phyloP scores from a whole-genome alignment of 2,888 invertebrate species.

The Tromatobia lineatoria region DNA sequence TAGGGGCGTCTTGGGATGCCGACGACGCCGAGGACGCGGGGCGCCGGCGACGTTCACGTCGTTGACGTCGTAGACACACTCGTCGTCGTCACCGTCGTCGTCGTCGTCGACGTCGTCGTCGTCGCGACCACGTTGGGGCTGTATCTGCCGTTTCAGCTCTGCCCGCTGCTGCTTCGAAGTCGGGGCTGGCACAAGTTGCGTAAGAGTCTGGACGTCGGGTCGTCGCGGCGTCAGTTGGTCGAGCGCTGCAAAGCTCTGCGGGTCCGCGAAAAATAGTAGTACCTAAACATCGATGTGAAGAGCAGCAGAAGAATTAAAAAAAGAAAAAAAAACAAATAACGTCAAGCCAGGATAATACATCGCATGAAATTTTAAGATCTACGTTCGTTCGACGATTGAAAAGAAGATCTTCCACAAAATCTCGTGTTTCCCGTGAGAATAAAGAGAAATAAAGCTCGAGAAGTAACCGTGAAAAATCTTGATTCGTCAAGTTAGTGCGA shows the following conservation, averaged over 20 bases:
- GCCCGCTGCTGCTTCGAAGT: constrained; percentile 65
- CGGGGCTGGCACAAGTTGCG: constrained; percentile 76
- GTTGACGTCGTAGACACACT: constrained; percentile 63
- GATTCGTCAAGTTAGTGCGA: constrained; percentile 23
- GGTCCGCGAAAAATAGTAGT: constrained; percentile 70
- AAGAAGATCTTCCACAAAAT: neutral
- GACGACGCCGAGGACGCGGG: constrained; percentile 52
- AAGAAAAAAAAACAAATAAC: neutral
- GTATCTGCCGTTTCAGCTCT: constrained; percentile 51
- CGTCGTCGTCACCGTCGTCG: constrained; percentile 48
- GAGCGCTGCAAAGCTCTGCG: constrained; percentile 78
- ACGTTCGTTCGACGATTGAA: constrained; percentile 18
- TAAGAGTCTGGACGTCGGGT: constrained; percentile 81
- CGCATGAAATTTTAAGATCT: neutral
- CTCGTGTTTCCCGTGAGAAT: constrained; percentile 11
- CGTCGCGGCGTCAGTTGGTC: constrained; percentile 80
- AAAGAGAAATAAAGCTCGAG: neutral
- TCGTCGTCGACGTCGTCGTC: constrained; percentile 58
- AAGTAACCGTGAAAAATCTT: neutral
- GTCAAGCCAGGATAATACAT: neutral
- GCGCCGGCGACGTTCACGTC: constrained; percentile 64
- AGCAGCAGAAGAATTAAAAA: neutral
- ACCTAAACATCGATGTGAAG: constrained; percentile 43
- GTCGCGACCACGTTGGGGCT: constrained; percentile 56
- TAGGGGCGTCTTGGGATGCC: constrained; percentile 16